Evolutionary conservation across 2,113 vertebrate genomes (phyloP).

Genomic region (Sylvilagus bachmani): DNA sequence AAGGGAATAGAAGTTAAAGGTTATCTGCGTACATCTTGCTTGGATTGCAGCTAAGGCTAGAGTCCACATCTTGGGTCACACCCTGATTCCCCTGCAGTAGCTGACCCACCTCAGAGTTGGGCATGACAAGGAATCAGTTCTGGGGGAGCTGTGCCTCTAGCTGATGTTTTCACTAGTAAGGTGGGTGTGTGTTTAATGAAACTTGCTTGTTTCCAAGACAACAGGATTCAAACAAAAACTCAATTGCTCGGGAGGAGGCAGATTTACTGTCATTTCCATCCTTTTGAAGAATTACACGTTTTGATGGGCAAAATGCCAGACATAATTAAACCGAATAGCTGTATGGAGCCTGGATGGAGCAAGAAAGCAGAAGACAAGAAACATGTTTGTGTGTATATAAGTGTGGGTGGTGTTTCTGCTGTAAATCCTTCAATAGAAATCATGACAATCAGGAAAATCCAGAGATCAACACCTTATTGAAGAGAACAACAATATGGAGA

Average conservation of each 20-base stretch:
- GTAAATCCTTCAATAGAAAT: slow-evolving; percentile 87
- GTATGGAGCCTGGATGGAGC: slow-evolving; percentile 82
- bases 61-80: not conserved
- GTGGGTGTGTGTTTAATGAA: slow-evolving; percentile 87
- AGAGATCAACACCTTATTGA: slow-evolving; percentile 81
- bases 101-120: slow-evolving; percentile 17
- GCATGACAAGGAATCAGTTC: not conserved
- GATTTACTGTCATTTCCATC: slow-evolving; percentile 85
- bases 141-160: not conserved
- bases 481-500: slow-evolving; percentile 64
- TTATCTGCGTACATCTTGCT: not conserved
- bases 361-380: slow-evolving; percentile 75
- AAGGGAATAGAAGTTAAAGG: slow-evolving; percentile 32
- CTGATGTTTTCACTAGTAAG: slow-evolving; percentile 84
- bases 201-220: slow-evolving; percentile 90
- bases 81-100: slow-evolving; percentile 18
- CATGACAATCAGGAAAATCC: slow-evolving; percentile 85
- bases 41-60: not conserved
- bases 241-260: slow-evolving; percentile 85
- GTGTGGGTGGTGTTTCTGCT: slow-evolving; percentile 74
- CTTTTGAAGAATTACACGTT: slow-evolving; percentile 89
- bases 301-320: slow-evolving; percentile 89
- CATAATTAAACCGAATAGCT: slow-evolving; percentile 88
- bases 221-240: slow-evolving; percentile 87
- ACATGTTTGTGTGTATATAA: slow-evolving; percentile 33